Base-by-base conservation (phyloP, 2,888 invertebrate genomes). In the Torymus texanus region DNA sequence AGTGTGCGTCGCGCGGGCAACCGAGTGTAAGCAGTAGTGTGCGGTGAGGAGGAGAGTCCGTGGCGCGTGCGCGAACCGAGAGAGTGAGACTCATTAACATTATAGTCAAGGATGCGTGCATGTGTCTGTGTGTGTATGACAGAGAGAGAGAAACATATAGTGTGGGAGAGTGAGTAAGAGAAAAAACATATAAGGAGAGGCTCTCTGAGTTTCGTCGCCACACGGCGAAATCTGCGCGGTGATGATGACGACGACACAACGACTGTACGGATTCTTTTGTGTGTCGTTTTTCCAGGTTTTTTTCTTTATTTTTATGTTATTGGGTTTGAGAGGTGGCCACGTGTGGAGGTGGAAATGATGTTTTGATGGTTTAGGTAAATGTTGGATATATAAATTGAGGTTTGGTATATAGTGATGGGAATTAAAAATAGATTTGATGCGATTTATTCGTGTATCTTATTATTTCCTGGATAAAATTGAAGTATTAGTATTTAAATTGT, bases 131-230 rank as follows among this genome's bases (percentile, higher is more conserved):
- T 21, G 21, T 21, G 2, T 21, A n/a, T n/a, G n/a, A n/a, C n/a
- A 24, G 29, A 29, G 29, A 29, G 29, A 29, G 41, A 41, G 8
- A 41, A 8, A 41, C 8, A 41, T 5, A 41, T 8, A 8, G 41
- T 41, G 41, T 41, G 41, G 41, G 41, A 41, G 41, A 41, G 10
- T 41, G 41, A 41, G 41, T 41, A 41, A 41, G 61, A 55, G 66
- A 67, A 61, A 70, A 79, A 74, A 72, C 79, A 18, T 75, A 79
- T 75, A 79, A 71, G 79, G 79, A 66, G 71, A 75, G 51, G 66
- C 71, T 71, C 71, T 41, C 74, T 68, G 41, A 2, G 10, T 21
- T 8, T 14, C 5, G 53, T 5, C 14, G 56, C n/a, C 62, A 63
- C 50, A 21, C 21, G 21, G 41, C 58, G 16, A 53, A 62, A 61